These are phyloP conservation scores for Chondrosia reniformis DNA, from an alignment of 37 sponge, comb jelly and placozoan genomes.

Conservation along the genomic window DNA sequence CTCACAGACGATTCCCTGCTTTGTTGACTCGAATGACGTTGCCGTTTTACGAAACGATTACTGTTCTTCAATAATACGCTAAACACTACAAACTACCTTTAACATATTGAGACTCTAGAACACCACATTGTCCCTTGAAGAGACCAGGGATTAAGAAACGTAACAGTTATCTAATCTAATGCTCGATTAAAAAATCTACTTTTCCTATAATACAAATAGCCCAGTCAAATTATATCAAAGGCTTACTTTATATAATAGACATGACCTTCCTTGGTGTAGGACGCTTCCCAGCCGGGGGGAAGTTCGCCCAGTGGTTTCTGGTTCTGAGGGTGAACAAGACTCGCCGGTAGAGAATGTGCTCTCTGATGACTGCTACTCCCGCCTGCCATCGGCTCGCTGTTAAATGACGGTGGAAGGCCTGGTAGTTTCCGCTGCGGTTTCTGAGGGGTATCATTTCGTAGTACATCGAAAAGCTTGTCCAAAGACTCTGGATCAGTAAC, in stretches of 20 bases:
- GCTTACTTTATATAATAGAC: conserved; percentile 24
- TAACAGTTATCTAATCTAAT: no score
- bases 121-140: no score
- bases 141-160: no score
- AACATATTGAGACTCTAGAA: no score
- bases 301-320: not conserved
- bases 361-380: not conserved
- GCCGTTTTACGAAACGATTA: no score
- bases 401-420: not conserved
- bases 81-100: no score
- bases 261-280: conserved; percentile 10
- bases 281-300: conserved; percentile 25
- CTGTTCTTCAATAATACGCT: no score
- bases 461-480: conserved; percentile 13
- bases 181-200: no score
- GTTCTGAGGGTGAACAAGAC: not conserved
- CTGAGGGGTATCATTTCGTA: not conserved
- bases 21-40: no score
- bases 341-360: not conserved
- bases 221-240: no score
- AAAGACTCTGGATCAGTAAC: conserved; percentile 6
- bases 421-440: not conserved
- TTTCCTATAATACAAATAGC: no score
- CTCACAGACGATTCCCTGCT: no score
- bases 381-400: not conserved